A percentile compares a stretch with the other conserved stretches of the same genome.
Evolutionary conservation across 2,113 vertebrate genomes (phyloP).

Genomic region (Arothron firmamentum): DNA sequence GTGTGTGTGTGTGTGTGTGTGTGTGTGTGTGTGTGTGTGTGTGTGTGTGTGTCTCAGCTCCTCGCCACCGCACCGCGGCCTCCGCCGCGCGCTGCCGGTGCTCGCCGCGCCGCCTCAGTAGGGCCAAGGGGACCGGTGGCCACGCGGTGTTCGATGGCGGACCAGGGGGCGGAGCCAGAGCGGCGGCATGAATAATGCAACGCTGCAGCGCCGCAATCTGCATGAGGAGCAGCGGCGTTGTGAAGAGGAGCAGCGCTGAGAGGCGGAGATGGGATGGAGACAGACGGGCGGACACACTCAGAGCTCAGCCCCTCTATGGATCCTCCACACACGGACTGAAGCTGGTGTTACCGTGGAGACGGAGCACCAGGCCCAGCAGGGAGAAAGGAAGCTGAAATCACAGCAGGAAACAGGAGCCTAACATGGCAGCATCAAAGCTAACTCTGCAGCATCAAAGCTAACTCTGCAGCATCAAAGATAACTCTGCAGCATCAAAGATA

Average conservation of each 20-base stretch:
- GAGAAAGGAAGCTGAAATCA: neutral
- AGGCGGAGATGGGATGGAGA: slow-evolving; percentile 8
- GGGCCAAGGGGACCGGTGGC: slow-evolving; percentile 10
- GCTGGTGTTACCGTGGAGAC: no score
- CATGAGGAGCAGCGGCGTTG: slow-evolving; percentile 49
- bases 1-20: slow-evolving; percentile 24
- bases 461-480: no score
- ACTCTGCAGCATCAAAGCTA: no score
- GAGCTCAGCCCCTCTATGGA: neutral
- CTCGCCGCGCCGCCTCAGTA: slow-evolving; percentile 84
- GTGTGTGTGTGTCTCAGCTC: slow-evolving; percentile 82
- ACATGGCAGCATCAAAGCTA: neutral
- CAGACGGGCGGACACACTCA: slow-evolving; percentile 9
- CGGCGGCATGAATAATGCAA: slow-evolving; percentile 62
- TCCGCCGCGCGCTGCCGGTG: slow-evolving; percentile 42
- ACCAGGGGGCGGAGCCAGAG: neutral
- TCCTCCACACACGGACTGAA: neutral
- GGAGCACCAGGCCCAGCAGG: neutral
- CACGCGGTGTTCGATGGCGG: no score
- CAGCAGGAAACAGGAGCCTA: no score
- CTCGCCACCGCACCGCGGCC: slow-evolving; percentile 84
- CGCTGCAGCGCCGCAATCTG: slow-evolving; percentile 50
- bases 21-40: slow-evolving; percentile 66
- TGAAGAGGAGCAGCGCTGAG: slow-evolving; percentile 10
- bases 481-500: no score